These are phyloP conservation scores for Steinernema feltiae DNA, from an alignment of 1,140 invertebrate genomes.

Conservation along the genomic window DNA sequence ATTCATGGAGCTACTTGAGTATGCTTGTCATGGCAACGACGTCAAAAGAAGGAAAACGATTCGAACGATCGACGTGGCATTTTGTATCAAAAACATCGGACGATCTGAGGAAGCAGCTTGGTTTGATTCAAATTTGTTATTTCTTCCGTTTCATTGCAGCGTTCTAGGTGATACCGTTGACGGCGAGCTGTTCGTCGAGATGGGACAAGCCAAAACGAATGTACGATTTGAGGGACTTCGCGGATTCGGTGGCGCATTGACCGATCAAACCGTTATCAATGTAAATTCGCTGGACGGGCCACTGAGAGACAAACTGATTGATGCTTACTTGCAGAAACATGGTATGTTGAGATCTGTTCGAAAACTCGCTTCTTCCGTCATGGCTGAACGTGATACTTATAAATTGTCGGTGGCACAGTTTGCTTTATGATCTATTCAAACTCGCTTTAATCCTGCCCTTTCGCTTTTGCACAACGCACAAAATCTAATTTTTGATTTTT, in stretches of 20 bases:
- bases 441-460: no score
- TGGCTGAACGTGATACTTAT: no score
- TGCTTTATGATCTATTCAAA: no score
- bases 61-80: background rate
- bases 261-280: conserved; percentile 60
- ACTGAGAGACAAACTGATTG: conserved; percentile 51
- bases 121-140: background rate
- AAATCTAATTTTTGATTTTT: no score
- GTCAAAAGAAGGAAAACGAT: background rate
- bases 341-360: background rate
- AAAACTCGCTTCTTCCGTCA: background rate
- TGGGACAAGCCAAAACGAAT: no score
- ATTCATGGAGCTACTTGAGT: background rate
- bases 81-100: background rate
- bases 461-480: no score
- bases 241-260: conserved; percentile 60
- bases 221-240: no score
- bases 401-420: no score
- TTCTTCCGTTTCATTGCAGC: background rate
- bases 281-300: conserved; percentile 50
- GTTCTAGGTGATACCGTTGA: background rate
- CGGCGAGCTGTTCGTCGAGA: no score
- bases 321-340: conserved; percentile 54
- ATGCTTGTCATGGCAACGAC: background rate
- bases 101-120: background rate